Evolutionary conservation across 1,140 invertebrate genomes (phyloP).

Genomic region (Drosophila pandora): DNA sequence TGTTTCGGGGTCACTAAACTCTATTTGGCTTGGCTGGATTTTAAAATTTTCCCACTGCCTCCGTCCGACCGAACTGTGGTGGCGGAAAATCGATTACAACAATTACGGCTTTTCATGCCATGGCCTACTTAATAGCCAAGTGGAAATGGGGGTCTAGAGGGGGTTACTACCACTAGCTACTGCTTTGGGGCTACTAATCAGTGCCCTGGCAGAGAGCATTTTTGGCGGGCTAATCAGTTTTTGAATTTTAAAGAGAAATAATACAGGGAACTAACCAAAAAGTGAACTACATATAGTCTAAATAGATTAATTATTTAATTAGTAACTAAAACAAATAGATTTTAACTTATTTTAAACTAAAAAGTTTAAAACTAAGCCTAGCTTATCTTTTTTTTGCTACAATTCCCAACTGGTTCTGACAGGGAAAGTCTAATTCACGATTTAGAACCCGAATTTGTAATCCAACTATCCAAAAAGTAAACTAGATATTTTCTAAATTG

Average conservation of each 20-base stretch:
- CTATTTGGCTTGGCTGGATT: constrained; percentile 50
- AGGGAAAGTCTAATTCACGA: no score
- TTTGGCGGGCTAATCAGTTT: constrained; percentile 28
- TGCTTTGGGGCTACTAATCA: constrained; percentile 16
- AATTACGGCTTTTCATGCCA: constrained; percentile 49
- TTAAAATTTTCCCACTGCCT: constrained; percentile 45
- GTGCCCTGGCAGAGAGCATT: constrained; percentile 7
- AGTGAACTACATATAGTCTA: background rate
- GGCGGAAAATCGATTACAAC: constrained; percentile 68
- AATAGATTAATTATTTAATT: no score
- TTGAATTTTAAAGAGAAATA: constrained; percentile 17
- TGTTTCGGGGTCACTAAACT: constrained; percentile 66
- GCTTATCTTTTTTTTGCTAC: background rate
- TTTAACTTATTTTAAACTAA: no score
- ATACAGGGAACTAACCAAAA: constrained; percentile 5
- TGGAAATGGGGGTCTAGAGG: constrained; percentile 14
- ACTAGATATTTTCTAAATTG: no score
- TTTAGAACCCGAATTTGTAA: no score
- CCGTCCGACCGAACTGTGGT: constrained; percentile 12
- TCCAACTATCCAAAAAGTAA: no score
- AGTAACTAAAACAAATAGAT: no score
- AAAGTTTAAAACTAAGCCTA: no score
- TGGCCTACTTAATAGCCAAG: constrained; percentile 64
- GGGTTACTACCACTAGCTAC: background rate
- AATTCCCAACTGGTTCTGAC: no score